These are phyloP conservation scores for Potamarius usumacintae DNA, from an alignment of 2,113 vertebrate species.

Conservation along the genomic window DNA sequence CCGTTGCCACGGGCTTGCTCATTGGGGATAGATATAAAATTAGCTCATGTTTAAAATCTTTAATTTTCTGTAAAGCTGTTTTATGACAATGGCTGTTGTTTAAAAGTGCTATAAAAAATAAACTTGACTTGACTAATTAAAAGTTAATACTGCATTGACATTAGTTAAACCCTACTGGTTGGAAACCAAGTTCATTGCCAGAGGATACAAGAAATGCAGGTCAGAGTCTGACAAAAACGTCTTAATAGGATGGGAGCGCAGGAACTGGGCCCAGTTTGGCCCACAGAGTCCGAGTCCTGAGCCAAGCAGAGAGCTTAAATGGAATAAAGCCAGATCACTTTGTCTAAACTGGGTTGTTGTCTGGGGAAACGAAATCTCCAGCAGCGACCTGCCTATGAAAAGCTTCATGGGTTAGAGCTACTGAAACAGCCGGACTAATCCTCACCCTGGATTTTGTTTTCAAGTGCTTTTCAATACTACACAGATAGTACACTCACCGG, in stretches of 20 bases:
- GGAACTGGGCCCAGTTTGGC: not conserved
- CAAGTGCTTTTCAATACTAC: slow-evolving; percentile 20
- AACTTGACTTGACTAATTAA: not conserved
- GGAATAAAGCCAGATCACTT: slow-evolving; percentile 58
- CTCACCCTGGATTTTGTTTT: slow-evolving; percentile 18
- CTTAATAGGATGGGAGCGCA: not conserved
- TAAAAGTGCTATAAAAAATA: no score
- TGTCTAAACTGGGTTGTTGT: slow-evolving; percentile 66
- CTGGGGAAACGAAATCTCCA: slow-evolving; percentile 46
- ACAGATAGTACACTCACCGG: slow-evolving; percentile 13
- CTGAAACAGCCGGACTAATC: slow-evolving; percentile 28
- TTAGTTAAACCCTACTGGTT: not conserved
- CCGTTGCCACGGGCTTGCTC: no score
- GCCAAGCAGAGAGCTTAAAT: slow-evolving; percentile 33
- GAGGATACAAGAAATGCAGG: slow-evolving; percentile 13
- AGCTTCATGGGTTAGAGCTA: slow-evolving; percentile 25
- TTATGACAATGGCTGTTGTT: no score
- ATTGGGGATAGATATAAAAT: no score
- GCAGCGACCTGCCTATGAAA: slow-evolving; percentile 31
- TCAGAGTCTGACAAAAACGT: slow-evolving; percentile 37
- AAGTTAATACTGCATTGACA: not conserved
- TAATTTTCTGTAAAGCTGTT: no score
- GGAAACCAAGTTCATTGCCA: not conserved
- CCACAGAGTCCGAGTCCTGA: slow-evolving; percentile 16
- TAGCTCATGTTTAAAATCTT: no score